Evolutionary conservation across 2,797 vertebrate genomes (phyloP).

Genomic region (Buceros bicornis): DNA sequence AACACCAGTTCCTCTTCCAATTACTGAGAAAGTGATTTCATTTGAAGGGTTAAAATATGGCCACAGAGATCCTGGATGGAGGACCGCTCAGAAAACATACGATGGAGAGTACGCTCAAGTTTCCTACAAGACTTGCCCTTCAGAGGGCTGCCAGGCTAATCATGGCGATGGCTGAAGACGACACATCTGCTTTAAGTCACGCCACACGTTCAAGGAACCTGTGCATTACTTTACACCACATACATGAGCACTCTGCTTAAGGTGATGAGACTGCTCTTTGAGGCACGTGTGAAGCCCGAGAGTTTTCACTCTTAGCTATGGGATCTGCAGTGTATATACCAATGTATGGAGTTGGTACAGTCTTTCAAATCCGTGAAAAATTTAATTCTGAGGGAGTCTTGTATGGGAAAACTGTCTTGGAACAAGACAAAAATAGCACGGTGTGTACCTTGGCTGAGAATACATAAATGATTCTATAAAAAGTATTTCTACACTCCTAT

Average conservation of each 20-base stretch:
- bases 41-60: background rate
- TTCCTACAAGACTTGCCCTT: background rate
- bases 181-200: background rate
- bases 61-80: background rate
- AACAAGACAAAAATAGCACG: background rate
- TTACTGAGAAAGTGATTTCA: background rate
- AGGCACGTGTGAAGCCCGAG: background rate
- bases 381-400: background rate
- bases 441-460: background rate
- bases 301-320: background rate
- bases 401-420: background rate
- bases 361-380: background rate
- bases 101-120: background rate
- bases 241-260: background rate
- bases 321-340: background rate
- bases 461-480: background rate
- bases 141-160: background rate
- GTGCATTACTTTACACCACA: background rate
- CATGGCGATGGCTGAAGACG: background rate
- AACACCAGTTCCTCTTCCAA: background rate
- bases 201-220: background rate
- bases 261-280: background rate
- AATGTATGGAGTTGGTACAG: background rate
- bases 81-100: background rate
- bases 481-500: background rate